Conservation (phyloP, 2,797 vertebrate species). For the Pipistrellus nathusii region DNA sequence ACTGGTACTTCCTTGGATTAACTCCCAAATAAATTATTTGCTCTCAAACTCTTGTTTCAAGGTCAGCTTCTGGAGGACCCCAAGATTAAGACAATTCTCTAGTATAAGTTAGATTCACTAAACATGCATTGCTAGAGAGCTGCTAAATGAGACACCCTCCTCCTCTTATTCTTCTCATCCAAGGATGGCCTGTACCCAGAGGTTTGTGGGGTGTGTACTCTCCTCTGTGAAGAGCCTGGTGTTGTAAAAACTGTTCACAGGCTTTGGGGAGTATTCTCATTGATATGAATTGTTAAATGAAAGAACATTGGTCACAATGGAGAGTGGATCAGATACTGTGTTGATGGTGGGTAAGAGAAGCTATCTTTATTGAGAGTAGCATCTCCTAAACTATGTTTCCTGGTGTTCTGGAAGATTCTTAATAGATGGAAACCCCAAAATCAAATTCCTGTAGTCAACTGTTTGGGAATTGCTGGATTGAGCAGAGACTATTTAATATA, state of each 20-base stretch:
- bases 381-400: background rate
- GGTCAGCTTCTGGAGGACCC: conserved; percentile 27
- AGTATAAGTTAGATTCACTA: conserved; percentile 6
- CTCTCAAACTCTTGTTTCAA: conserved; percentile 57
- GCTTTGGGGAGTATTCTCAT: background rate
- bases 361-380: background rate
- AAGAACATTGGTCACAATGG: background rate
- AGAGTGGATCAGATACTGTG: background rate
- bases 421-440: background rate
- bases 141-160: background rate
- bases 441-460: background rate
- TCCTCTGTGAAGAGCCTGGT: background rate
- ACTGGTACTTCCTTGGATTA: conserved; percentile 70
- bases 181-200: background rate
- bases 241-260: background rate
- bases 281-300: background rate
- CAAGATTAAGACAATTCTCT: conserved; percentile 39
- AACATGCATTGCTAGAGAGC: background rate
- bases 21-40: conserved; percentile 60
- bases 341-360: background rate
- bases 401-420: background rate
- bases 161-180: background rate
- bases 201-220: background rate
- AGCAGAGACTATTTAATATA: conserved; percentile 28
- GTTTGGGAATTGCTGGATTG: background rate